Base-by-base conservation (phyloP, 2,888 invertebrate species). In the Phorcus lineatus region DNA sequence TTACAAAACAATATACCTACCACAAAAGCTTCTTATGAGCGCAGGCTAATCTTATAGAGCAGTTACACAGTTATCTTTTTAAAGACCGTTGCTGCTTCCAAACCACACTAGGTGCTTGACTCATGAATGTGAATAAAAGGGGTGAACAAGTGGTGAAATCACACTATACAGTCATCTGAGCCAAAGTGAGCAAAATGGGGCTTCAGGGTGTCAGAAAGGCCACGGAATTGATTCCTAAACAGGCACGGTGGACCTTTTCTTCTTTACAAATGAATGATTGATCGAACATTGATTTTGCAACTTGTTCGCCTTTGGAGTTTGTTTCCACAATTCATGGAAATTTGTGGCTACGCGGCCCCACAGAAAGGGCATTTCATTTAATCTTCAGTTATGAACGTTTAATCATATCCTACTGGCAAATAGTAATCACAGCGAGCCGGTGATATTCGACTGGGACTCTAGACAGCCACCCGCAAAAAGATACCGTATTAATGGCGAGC, bases 401-500 rank as follows among this genome's bases (percentile, higher is more conserved):
- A 76, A 76, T 76, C 76, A 76, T 76, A 76, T 76, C 55, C 55
- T 36, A 31, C 76, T 36, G 55, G 76, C 76, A 76, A 76, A 76
- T 22, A 76, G 70, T 76, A 76, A 76, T 76, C 76, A 76, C 76
- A 17, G 55, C 55, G 54, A 76, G 76, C n/a, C 70, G 54, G 76
- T 55, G 76, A 76, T 53, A 84, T 81, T 79, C 82, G 53, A 54
- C 54, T 54, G 17, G 16, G 52, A 17, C 54, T 75, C 31, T 76
- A 80, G 84, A 84, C 82, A 81, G 77, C 24, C 40, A 76, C 40
- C 74, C 67, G 81, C 79, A 77, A 81, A 84, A 84, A 82, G 84
- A 84, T 84, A 81, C 80, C 75, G 82, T 82, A 82, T 84, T 84
- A 81, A 84, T 84, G 82, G 77, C 78, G 31, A 16, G 54, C 16